Evolutionary conservation across 2,888 invertebrate genomes (phyloP).

Genomic region (Andrena flavipes): DNA sequence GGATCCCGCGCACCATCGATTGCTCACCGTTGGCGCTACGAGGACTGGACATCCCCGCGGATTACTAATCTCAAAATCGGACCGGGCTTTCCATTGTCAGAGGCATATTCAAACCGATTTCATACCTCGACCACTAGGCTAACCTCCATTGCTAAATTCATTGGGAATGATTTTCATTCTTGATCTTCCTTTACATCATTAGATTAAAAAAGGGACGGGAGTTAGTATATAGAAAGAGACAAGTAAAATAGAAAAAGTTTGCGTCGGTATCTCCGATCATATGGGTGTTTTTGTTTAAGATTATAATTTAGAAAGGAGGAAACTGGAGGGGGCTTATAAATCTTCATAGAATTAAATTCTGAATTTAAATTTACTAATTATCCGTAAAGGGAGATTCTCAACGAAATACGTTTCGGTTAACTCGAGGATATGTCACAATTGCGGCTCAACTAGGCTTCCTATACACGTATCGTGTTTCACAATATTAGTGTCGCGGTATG

Average conservation of each 20-base stretch:
- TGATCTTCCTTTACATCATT: background rate
- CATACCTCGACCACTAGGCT: background rate
- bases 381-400: background rate
- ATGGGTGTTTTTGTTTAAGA: background rate
- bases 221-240: too few species aligned
- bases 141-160: background rate
- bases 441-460: background rate
- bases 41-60: background rate
- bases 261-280: background rate
- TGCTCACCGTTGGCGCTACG: background rate
- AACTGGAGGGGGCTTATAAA: too few species aligned
- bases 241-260: background rate
- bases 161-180: background rate
- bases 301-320: background rate
- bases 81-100: background rate
- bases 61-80: background rate
- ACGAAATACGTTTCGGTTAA: background rate
- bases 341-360: too few species aligned
- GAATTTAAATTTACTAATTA: too few species aligned
- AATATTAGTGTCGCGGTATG: conserved; percentile 10
- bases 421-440: background rate
- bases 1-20: conserved; percentile 6
- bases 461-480: conserved; percentile 12
- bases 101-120: background rate
- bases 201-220: background rate